phyloP scores from a whole-genome alignment of 1,140 invertebrate species.

The Ceratina japonica region DNA sequence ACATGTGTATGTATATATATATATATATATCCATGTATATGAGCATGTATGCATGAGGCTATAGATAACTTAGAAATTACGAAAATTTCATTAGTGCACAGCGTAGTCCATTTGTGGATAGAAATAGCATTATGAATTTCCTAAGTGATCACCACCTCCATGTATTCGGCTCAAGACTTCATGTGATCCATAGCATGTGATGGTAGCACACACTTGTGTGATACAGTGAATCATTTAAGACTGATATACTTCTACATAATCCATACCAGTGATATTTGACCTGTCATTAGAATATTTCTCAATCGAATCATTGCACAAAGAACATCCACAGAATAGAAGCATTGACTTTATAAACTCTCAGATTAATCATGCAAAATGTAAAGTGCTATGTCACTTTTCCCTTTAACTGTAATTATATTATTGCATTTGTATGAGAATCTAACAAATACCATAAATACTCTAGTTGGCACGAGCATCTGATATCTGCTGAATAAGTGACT shows the following conservation, averaged over 20 bases:
- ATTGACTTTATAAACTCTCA: not conserved
- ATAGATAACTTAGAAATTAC: constrained; percentile 67
- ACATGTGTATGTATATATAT: constrained; percentile 25
- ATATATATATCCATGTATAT: constrained; percentile 12
- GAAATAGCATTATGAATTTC: constrained; percentile 36
- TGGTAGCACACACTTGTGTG: not conserved
- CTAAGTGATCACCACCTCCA: constrained; percentile 16
- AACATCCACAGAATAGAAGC: not conserved
- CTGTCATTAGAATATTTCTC: constrained; percentile 28
- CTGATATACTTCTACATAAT: not conserved
- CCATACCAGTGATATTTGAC: constrained; percentile 18
- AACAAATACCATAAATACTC: not conserved
- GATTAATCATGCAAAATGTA: not conserved
- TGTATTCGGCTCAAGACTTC: not conserved
- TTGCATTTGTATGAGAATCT: not conserved
- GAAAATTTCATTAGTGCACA: constrained; percentile 55
- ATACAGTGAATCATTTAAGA: constrained; percentile 25
- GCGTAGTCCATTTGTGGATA: constrained; percentile 34
- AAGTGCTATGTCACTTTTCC: not conserved
- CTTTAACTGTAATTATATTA: not conserved
- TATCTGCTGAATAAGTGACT: not conserved
- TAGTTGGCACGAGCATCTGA: not conserved
- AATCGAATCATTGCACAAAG: not conserved
- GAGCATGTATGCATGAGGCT: constrained; percentile 33
- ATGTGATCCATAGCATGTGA: constrained; percentile 20